phyloP scores from a whole-genome alignment of 2,113 vertebrate genomes.

The Sciurus niger region DNA sequence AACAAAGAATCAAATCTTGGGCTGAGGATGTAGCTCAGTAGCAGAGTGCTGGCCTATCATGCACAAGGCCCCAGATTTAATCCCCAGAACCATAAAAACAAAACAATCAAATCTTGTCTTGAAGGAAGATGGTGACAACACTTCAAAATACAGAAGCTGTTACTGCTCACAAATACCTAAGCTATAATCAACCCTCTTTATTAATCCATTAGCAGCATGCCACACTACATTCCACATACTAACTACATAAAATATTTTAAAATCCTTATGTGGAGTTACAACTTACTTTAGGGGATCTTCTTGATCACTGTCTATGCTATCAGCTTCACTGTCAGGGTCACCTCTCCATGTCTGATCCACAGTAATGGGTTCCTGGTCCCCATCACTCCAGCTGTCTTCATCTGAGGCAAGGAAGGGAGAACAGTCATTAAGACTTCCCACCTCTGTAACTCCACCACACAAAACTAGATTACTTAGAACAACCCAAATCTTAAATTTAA shows the following conservation, averaged over 20 bases:
- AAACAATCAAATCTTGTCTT: slow-evolving; percentile 23
- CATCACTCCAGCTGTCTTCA: slow-evolving; percentile 97
- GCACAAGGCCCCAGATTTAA: not conserved
- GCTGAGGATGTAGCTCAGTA: not conserved
- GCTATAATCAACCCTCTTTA: slow-evolving; percentile 8
- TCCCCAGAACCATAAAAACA: not conserved
- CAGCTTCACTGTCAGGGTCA: slow-evolving; percentile 98
- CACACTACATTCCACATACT: slow-evolving; percentile 53
- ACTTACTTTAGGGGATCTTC: slow-evolving; percentile 98
- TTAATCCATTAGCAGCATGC: slow-evolving; percentile 21
- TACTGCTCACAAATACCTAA: slow-evolving; percentile 31
- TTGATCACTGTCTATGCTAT: slow-evolving; percentile 98
- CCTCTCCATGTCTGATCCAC: slow-evolving; percentile 98
- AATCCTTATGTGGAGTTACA: slow-evolving; percentile 55
- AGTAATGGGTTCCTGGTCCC: slow-evolving; percentile 94
- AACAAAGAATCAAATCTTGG: not conserved
- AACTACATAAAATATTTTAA: slow-evolving; percentile 56
- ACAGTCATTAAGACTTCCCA: slow-evolving; percentile 72
- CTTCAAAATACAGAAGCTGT: not conserved
- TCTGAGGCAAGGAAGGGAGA: slow-evolving; percentile 88
- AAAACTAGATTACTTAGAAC: slow-evolving; percentile 57
- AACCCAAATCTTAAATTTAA: slow-evolving; percentile 61
- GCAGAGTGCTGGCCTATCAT: no score
- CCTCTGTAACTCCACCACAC: slow-evolving; percentile 77
- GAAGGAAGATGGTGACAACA: not conserved